Percentiles rank a stretch among this genome's conserved stretches.
phyloP scores from a whole-genome alignment of 2,113 vertebrate species.

The Labrus mixtus region DNA sequence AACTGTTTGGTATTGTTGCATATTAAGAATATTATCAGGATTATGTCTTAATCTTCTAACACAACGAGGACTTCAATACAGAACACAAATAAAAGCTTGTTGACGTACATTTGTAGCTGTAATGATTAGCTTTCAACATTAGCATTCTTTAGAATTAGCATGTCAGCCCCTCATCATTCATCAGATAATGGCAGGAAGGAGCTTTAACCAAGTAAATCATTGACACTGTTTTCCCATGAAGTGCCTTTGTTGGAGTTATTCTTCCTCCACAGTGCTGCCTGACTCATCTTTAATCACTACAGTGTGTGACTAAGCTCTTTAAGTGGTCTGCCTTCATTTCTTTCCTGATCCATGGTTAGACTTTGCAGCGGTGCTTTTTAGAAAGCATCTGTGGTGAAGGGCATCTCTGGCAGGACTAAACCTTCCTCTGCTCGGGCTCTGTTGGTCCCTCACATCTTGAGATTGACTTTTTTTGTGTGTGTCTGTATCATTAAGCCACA shows the following conservation, averaged over 20 bases:
- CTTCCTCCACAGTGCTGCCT: conserved; percentile 42
- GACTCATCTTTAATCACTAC: conserved; percentile 65
- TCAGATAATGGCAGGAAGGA: background rate
- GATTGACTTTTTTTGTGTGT: background rate
- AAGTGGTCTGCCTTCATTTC: conserved; percentile 41
- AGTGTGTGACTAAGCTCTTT: conserved; percentile 55
- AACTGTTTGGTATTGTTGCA: background rate
- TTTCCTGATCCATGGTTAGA: conserved; percentile 17
- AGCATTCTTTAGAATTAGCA: background rate
- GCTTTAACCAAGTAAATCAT: conserved; percentile 24
- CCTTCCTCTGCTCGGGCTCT: conserved; percentile 4
- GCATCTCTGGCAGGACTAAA: conserved; percentile 17
- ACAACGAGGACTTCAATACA: background rate
- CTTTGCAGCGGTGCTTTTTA: conserved; percentile 7
- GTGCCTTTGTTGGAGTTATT: conserved; percentile 34
- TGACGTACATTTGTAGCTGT: background rate
- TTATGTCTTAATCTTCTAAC: too few species aligned
- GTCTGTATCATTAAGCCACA: background rate
- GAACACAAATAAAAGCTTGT: background rate
- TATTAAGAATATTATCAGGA: background rate
- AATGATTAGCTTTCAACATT: background rate
- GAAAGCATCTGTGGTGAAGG: conserved; percentile 22
- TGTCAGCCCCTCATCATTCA: background rate
- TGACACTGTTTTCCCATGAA: conserved; percentile 43
- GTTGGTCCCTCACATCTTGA: conserved; percentile 1